Evolutionary conservation across 2,113 vertebrate species (phyloP), one percentile per base, ranked within the genome.

Genomic region (Rana temporaria): DNA sequence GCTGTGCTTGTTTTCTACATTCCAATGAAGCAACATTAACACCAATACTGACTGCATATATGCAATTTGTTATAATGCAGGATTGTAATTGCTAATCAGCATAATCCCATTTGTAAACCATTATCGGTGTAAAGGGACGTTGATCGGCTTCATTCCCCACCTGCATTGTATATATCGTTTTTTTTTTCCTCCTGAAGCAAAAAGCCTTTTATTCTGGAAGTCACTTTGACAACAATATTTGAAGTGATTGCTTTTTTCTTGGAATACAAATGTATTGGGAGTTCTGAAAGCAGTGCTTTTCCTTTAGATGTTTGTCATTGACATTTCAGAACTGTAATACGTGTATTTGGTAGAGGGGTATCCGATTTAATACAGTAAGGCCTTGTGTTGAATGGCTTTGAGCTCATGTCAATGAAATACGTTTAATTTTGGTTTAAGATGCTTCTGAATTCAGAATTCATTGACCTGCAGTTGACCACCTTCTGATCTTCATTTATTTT

Each of bases 1-100:
- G 66, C 78, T 80, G 78, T 80, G 78, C 78, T 80, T 80, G 78
- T 80, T 80, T 80, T 79, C 78, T 38, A 42, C 66, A 48, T 79
- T 42, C 26, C 56, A 80, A 62, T 70, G 66, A 57, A 60, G 67
- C 67, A 24, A 20, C 16, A 24, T 70, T 80, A 80, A 38, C 77
- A 79, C 53, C 64, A 38, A 70, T 18, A 62, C 78, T 80, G 78
- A 70, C 66, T 79, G 67, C 78, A 80, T 62, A 71, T 53, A 71
- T 80, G 78, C 67, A 80, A 80, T 70, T 80, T 80, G 78, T 70
- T 48, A 34, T 80, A 80, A 80, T 70, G 56, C 65, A 60, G 66
- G 4, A 26, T 42, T 59, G 30, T 80, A 62, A 80, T 80, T 68
- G 66, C 55, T 80, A 80, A 80, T 62, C 30, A 70, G 55, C 67